phyloP scores from a whole-genome alignment of 2,888 invertebrate species.

The Ophioninae sp. region DNA sequence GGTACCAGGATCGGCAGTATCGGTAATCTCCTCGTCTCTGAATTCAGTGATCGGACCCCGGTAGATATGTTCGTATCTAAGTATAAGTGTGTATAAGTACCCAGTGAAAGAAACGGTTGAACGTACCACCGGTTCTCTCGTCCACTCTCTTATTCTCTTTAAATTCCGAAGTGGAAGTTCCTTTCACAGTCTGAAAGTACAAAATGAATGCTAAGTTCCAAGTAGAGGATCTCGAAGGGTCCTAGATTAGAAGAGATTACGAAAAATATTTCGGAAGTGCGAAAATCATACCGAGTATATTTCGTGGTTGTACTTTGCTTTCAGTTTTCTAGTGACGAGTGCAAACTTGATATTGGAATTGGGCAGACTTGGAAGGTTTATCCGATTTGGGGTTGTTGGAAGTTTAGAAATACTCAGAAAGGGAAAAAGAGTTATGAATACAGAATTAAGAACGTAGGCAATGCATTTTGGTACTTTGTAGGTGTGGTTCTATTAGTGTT shows the following conservation, averaged over 20 bases:
- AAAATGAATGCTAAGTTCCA: neutral
- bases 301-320: neutral
- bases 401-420: neutral
- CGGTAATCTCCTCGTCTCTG: constrained; percentile 50
- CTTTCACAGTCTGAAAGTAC: neutral
- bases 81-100: constrained; percentile 28
- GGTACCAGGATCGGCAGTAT: constrained; percentile 44
- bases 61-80: constrained; percentile 12
- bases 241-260: neutral
- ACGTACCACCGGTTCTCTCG: constrained; percentile 20
- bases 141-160: neutral
- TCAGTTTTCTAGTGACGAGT: neutral
- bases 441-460: too few species aligned
- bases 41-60: constrained; percentile 38
- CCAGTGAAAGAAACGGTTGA: constrained; percentile 33
- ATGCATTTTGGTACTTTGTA: too few species aligned
- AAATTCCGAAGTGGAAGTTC: neutral
- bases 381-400: neutral
- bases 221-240: neutral
- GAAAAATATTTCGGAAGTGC: neutral
- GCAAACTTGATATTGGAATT: neutral
- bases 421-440: neutral
- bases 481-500: too few species aligned
- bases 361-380: neutral
- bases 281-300: neutral